Percentiles rank a stretch among this genome's conserved stretches.
Evolutionary conservation across 2,888 invertebrate genomes (phyloP).

Genomic region (Bruchidius siliquastri): DNA sequence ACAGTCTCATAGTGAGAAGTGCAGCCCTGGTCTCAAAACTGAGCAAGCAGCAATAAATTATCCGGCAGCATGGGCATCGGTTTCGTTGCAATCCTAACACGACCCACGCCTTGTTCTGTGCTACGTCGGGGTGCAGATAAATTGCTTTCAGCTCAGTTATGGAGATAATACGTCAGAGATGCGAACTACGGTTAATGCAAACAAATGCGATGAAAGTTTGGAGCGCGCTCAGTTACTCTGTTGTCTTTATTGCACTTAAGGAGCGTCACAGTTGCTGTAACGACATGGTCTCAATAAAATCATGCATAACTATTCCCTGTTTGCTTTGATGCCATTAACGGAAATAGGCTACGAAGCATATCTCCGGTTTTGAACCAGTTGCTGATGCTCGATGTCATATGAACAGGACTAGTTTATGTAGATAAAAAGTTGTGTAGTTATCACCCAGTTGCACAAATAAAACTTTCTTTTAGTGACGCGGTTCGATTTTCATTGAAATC

Average conservation of each 20-base stretch:
- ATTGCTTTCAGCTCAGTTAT: background rate
- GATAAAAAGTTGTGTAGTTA: too few species aligned
- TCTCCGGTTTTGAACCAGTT: too few species aligned
- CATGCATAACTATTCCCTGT: too few species aligned
- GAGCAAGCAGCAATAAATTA: background rate
- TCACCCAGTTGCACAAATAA: too few species aligned
- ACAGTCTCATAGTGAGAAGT: too few species aligned
- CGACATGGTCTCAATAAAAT: background rate
- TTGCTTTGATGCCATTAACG: too few species aligned
- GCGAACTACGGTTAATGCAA: background rate
- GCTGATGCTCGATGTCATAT: too few species aligned
- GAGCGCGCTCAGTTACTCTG: background rate
- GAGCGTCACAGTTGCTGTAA: background rate
- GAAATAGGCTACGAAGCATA: too few species aligned
- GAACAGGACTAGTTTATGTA: too few species aligned
- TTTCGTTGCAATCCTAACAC: background rate
- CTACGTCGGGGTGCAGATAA: background rate
- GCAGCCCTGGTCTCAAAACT: background rate
- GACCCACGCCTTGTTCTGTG: background rate
- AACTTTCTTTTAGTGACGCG: too few species aligned
- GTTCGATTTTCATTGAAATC: too few species aligned
- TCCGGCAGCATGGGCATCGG: background rate
- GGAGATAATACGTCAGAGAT: background rate
- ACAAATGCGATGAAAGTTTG: background rate
- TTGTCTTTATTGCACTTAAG: background rate